Conservation (phyloP, 2,888 invertebrate genomes). For the Halictus quadricinctus region DNA sequence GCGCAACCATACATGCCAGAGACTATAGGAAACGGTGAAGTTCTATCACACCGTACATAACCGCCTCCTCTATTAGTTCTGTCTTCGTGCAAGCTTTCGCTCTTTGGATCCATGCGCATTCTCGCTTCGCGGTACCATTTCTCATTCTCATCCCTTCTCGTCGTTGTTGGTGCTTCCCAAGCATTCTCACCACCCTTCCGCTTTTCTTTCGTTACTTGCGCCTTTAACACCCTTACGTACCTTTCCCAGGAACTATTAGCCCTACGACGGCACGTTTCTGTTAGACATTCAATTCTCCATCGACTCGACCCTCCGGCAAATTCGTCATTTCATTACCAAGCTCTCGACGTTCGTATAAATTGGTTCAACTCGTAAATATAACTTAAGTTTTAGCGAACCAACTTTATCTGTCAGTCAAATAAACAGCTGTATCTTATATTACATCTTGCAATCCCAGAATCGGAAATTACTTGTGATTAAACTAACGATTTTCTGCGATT, state of each 20-base stretch:
- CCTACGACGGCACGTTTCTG: neutral
- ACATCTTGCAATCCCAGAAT: neutral
- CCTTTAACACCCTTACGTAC: neutral
- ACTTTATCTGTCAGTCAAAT: neutral
- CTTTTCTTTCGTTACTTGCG: slow-evolving; percentile 8
- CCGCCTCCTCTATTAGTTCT: neutral
- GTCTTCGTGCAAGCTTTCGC: slow-evolving; percentile 26
- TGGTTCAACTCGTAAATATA: neutral
- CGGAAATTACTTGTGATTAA: neutral
- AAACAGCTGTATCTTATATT: neutral
- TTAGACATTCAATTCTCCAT: neutral
- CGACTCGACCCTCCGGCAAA: neutral
- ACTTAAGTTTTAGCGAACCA: neutral
- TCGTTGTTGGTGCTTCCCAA: neutral
- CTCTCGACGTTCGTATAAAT: neutral
- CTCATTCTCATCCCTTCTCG: neutral
- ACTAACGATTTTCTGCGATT: no score
- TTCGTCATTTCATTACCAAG: neutral
- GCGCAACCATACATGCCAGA: neutral
- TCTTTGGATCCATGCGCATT: slow-evolving; percentile 56
- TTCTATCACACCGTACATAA: neutral
- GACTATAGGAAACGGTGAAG: neutral
- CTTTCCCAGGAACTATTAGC: neutral
- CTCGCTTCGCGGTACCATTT: neutral
- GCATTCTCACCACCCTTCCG: neutral